Percentiles rank a stretch among this genome's conserved stretches.
phyloP scores from a whole-genome alignment of 2,113 vertebrate genomes.

The Odocoileus hemionus region DNA sequence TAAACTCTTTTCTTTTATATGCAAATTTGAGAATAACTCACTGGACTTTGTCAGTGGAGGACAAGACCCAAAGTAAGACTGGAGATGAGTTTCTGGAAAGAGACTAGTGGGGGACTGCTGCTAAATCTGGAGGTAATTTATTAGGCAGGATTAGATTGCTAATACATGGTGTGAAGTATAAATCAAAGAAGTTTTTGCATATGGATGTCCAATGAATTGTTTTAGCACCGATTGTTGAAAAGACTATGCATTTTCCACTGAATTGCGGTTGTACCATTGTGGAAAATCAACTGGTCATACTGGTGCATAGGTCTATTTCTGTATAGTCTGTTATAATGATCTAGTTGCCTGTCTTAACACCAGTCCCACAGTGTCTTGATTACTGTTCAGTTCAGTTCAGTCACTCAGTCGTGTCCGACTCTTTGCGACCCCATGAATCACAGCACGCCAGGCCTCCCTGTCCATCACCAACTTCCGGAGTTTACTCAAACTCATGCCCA shows the following conservation, averaged over 20 bases:
- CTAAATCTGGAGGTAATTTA: background rate
- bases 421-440: no score
- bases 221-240: background rate
- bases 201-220: background rate
- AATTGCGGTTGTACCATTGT: background rate
- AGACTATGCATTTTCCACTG: background rate
- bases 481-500: no score
- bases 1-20: background rate
- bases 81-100: background rate
- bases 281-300: background rate
- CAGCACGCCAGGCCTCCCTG: no score
- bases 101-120: background rate
- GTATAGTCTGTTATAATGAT: background rate
- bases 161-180: background rate
- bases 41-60: slow-evolving; percentile 1
- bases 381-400: no score
- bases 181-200: background rate
- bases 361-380: background rate
- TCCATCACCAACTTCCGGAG: no score
- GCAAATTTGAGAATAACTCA: background rate
- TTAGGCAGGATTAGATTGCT: background rate
- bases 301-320: background rate
- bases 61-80: background rate
- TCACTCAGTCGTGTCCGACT: no score
- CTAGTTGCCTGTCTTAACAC: background rate